A percentile compares a stretch with the other conserved stretches of the same genome.
phyloP scores from a whole-genome alignment of 2,113 vertebrate species.

The Garra rufa region DNA sequence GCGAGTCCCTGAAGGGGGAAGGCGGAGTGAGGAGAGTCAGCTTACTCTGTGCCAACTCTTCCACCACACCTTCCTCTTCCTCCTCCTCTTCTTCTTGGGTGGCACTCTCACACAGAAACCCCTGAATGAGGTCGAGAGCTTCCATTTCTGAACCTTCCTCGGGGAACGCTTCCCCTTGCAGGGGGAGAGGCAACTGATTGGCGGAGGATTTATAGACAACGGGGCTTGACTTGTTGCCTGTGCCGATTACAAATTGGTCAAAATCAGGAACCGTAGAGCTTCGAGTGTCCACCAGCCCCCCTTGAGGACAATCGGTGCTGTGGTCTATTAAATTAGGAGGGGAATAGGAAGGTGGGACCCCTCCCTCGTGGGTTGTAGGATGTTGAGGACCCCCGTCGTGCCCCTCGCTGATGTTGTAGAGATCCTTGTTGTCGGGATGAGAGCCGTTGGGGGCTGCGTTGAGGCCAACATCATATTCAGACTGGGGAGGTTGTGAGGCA shows the following conservation, averaged over 20 bases:
- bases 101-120: conserved; percentile 84
- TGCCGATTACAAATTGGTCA: conserved; percentile 57
- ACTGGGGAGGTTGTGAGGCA: conserved; percentile 78
- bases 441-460: conserved; percentile 86
- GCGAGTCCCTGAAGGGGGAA: conserved; percentile 95
- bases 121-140: conserved; percentile 87
- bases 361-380: conserved; percentile 59
- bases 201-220: conserved; percentile 69
- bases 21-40: conserved; percentile 88
- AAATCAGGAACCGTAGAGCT: conserved; percentile 77
- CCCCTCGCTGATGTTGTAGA: conserved; percentile 86
- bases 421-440: conserved; percentile 83
- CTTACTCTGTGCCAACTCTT: conserved; percentile 78
- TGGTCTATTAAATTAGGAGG: conserved; percentile 72
- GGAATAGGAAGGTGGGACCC: conserved; percentile 78
- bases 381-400: conserved; percentile 71
- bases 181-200: conserved; percentile 74
- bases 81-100: conserved; percentile 77
- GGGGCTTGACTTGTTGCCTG: conserved; percentile 66
- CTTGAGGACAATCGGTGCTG: conserved; percentile 80
- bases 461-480: conserved; percentile 70
- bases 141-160: conserved; percentile 71
- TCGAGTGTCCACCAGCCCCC: conserved; percentile 81
- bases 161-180: conserved; percentile 73
- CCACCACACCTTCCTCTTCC: conserved; percentile 65